Base-by-base conservation (phyloP, 2,888 invertebrate genomes). In the Cataglyphis albicans region DNA sequence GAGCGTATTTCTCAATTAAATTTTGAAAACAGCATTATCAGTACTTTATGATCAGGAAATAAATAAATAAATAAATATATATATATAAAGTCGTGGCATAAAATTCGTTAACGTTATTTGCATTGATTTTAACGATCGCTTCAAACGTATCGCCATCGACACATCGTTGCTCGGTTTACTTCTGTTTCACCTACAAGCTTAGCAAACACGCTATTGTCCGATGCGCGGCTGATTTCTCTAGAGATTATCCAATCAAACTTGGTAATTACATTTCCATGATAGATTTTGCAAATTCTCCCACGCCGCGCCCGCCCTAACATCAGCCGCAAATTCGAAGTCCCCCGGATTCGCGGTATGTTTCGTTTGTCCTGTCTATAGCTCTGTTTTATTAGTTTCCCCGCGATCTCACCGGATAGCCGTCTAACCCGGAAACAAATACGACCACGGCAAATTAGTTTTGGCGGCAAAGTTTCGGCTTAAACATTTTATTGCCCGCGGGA, bases 241-340 rank as follows among this genome's bases (percentile, higher is more conserved):
- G 84, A 81, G 87, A 80, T 85, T 82, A 89, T 81, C 86, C 91
- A 91, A 91, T 91, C 90, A 91, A 91, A 91, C 89, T 91, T 91
- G 78, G 83, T 91, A 91, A 91, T 91, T 91, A 91, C 91, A 89
- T 91, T 91, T 87, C 82, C 86, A 78, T 87, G 89, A 89, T 84
- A 87, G 86, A 76, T 87, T 76, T 82, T 68, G 70, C 73, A 83
- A 81, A 82, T 88, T 85, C 68, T 84, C 82, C 57, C 78, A 78
- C 78, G 59, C 59, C 55, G 57, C 55, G 44, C 38, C 48, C 21
- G 65, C 48, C 65, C 25, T 48, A 29, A 25, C 70, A 67, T 59
- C n/a, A 63, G 41, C 78, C 65, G 67, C 83, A 78, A 80, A 80
- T 83, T 59, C 78, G 55, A 38, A 65, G 83, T 64, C 48, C 55